A percentile compares a stretch with the other conserved stretches of the same genome.
Evolutionary conservation across 1,140 invertebrate genomes (phyloP).

Genomic region (Cardiocondyla obscurior): DNA sequence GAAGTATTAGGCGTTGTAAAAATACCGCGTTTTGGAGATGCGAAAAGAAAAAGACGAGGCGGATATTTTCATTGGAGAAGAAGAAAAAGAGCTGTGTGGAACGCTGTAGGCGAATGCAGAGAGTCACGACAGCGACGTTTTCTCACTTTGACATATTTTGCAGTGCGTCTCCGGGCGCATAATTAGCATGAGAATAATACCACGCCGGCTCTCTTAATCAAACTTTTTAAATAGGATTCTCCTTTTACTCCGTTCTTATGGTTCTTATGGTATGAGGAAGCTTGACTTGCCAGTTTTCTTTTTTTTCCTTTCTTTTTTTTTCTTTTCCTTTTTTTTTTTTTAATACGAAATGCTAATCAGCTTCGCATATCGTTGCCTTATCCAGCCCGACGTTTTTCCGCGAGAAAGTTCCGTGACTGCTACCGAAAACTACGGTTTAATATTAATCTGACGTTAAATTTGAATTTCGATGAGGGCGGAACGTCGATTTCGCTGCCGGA

Average conservation of each 20-base stretch:
- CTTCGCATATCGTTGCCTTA: conserved; percentile 65
- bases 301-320: conserved; percentile 75
- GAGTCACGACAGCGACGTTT: conserved; percentile 18
- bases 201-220: conserved; percentile 77
- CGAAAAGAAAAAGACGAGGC: neutral
- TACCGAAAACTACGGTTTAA: conserved; percentile 72
- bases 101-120: neutral
- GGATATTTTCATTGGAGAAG: neutral
- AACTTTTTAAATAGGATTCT: conserved; percentile 82
- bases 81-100: neutral
- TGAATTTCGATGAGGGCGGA: conserved; percentile 23
- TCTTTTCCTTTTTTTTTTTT: conserved; percentile 71
- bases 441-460: conserved; percentile 56
- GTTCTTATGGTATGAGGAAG: conserved; percentile 12
- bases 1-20: neutral
- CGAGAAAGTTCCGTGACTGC: conserved; percentile 53
- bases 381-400: conserved; percentile 52
- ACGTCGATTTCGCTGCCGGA: conserved; percentile 24
- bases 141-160: conserved; percentile 74
- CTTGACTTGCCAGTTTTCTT: conserved; percentile 54
- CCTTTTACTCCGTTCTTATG: conserved; percentile 46
- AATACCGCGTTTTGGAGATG: neutral
- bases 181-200: conserved; percentile 82
- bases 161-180: conserved; percentile 57
- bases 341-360: conserved; percentile 77